Evolutionary conservation across 2,888 invertebrate species (phyloP).

Genomic region (Chrysodeixis includens): DNA sequence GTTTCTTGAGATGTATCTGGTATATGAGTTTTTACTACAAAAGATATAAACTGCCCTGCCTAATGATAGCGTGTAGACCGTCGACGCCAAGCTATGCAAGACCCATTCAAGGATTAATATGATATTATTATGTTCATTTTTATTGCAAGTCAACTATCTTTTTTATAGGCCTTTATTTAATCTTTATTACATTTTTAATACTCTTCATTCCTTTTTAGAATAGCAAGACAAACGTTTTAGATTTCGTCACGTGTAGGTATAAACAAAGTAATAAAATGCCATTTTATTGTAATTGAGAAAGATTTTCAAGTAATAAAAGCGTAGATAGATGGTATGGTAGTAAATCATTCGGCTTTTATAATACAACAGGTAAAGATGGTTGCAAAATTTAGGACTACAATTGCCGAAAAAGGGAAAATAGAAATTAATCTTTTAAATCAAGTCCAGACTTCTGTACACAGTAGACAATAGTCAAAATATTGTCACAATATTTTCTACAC

Average conservation of each 20-base stretch:
- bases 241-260: too few relatives aligned
- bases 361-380: background rate
- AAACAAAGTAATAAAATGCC: too few relatives aligned
- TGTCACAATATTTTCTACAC: background rate
- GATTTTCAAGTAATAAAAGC: too few relatives aligned
- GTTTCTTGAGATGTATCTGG: constrained; percentile 52
- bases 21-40: constrained; percentile 48
- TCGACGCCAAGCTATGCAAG: constrained; percentile 46
- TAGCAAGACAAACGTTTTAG: too few relatives aligned
- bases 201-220: too few relatives aligned
- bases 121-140: constrained; percentile 26
- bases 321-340: too few relatives aligned
- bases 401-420: too few relatives aligned
- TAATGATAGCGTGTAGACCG: constrained; percentile 39
- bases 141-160: constrained; percentile 5
- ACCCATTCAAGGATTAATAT: constrained; percentile 5
- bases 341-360: too few relatives aligned
- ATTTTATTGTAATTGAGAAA: background rate
- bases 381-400: background rate
- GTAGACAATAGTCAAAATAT: background rate
- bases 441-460: too few relatives aligned
- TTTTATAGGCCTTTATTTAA: background rate
- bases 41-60: constrained; percentile 36
- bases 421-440: too few relatives aligned
- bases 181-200: too few relatives aligned